phyloP scores from a whole-genome alignment of 2,888 invertebrate genomes.

The Catocala fraxini region DNA sequence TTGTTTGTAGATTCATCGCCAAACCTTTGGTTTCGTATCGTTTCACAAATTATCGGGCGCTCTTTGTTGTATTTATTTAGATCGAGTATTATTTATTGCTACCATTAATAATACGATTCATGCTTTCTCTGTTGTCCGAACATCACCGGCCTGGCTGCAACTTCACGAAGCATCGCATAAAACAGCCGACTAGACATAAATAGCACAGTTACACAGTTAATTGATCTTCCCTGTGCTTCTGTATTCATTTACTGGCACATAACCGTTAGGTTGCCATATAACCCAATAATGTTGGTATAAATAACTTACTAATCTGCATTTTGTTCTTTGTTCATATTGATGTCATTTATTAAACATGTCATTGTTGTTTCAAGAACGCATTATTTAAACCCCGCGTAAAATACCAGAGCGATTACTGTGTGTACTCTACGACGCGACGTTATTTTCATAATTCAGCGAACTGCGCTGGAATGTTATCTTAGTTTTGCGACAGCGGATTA shows the following conservation, averaged over 20 bases:
- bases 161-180: conserved; percentile 43
- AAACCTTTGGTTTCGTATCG: neutral
- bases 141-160: conserved; percentile 46
- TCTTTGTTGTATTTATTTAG: conserved; percentile 33
- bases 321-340: conserved; percentile 45
- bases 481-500: conserved; percentile 59
- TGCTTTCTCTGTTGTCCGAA: conserved; percentile 64
- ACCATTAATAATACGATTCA: conserved; percentile 62
- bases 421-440: conserved; percentile 53
- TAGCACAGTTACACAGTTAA: conserved; percentile 56
- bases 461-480: conserved; percentile 69
- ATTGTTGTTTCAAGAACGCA: conserved; percentile 49
- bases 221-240: conserved; percentile 40
- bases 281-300: conserved; percentile 1
- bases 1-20: conserved; percentile 9
- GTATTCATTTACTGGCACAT: conserved; percentile 22
- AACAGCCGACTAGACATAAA: conserved; percentile 52
- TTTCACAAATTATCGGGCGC: conserved; percentile 17
- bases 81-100: conserved; percentile 60
- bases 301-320: conserved; percentile 12
- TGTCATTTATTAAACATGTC: conserved; percentile 51
- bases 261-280: conserved; percentile 16
- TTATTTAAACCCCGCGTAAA: conserved; percentile 58
- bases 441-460: conserved; percentile 58
- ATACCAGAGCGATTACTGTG: conserved; percentile 64